Conservation (phyloP, 2,888 invertebrate genomes). For the Aproaerema taeniolella region DNA sequence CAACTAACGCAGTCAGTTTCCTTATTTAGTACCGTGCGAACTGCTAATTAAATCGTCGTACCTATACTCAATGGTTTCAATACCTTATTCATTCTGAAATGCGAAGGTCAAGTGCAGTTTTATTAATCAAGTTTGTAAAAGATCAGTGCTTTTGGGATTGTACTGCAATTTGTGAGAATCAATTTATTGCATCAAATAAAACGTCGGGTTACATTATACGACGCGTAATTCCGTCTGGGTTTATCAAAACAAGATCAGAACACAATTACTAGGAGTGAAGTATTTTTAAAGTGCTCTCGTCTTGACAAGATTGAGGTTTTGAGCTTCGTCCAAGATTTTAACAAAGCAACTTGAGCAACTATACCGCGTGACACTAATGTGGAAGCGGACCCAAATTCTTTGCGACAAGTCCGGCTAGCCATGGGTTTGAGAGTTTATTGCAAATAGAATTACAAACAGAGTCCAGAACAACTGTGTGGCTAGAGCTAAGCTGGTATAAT, state of each 20-base stretch:
- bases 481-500: no score
- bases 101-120: slow-evolving; percentile 1
- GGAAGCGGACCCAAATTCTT: not conserved
- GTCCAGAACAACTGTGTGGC: no score
- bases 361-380: not conserved
- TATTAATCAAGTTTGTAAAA: not conserved
- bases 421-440: no score
- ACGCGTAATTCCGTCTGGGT: no score
- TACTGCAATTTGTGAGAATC: no score
- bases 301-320: not conserved
- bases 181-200: no score
- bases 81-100: slow-evolving; percentile 6
- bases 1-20: slow-evolving; percentile 1
- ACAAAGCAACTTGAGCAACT: slow-evolving; percentile 4
- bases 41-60: slow-evolving; percentile 2
- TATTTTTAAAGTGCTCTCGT: not conserved
- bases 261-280: not conserved
- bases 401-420: no score
- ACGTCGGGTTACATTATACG: no score
- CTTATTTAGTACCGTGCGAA: slow-evolving; percentile 3
- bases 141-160: no score
- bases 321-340: slow-evolving; percentile 1
- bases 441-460: no score
- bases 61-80: not conserved
- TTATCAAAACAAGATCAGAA: no score